These are phyloP conservation scores for Diplodus sargus DNA, from an alignment of 2,797 vertebrate genomes.

Conservation along the genomic window DNA sequence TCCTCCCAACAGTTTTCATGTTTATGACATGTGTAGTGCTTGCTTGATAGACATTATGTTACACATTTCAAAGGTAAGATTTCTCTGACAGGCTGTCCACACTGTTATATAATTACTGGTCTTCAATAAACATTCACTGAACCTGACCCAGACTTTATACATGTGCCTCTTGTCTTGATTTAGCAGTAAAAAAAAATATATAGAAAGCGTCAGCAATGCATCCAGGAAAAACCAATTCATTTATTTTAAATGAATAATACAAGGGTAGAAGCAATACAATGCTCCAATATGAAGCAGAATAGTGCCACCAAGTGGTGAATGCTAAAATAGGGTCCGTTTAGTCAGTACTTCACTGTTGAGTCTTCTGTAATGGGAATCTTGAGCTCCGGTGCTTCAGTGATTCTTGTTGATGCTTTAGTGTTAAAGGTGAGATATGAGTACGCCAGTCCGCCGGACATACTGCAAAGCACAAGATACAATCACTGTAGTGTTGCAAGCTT, in stretches of 20 bases:
- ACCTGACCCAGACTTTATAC: slow-evolving; percentile 37
- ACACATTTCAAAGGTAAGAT: slow-evolving; percentile 61
- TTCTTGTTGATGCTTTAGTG: slow-evolving; percentile 35
- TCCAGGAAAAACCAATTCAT: background rate
- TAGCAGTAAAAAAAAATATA: background rate
- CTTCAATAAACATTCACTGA: slow-evolving; percentile 85
- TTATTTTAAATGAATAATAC: slow-evolving; percentile 29
- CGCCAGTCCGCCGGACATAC: slow-evolving; percentile 81
- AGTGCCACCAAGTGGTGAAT: slow-evolving; percentile 43
- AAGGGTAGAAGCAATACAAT: background rate
- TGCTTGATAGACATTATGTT: slow-evolving; percentile 78
- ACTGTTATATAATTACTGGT: slow-evolving; percentile 77
- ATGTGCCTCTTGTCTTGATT: slow-evolving; percentile 32
- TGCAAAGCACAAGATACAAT: slow-evolving; percentile 52
- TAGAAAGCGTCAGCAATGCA: background rate
- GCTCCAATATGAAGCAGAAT: slow-evolving; percentile 78
- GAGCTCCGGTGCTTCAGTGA: slow-evolving; percentile 28
- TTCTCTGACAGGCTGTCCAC: slow-evolving; percentile 75
- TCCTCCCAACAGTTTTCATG: slow-evolving; percentile 66
- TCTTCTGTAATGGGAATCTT: slow-evolving; percentile 40
- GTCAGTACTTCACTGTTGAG: slow-evolving; percentile 2
- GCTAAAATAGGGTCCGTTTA: background rate
- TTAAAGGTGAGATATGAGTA: slow-evolving; percentile 83
- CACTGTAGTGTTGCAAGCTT: background rate
- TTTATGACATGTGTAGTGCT: slow-evolving; percentile 70